These are phyloP conservation scores for Cotesia typhae DNA, from an alignment of 1,140 invertebrate genomes.

Conservation along the genomic window DNA sequence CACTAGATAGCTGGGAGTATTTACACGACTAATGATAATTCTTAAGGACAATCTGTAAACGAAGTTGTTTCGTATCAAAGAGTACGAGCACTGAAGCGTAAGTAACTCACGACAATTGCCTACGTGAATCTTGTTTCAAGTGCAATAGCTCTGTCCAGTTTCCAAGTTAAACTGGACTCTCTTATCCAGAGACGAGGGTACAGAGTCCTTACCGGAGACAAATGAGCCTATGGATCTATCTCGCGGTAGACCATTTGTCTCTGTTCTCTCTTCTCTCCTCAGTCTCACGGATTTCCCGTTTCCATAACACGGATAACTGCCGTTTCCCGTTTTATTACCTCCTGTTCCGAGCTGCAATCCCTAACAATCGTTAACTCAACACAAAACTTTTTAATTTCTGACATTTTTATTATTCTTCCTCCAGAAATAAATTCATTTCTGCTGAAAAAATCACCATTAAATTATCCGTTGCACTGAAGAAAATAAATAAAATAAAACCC, in stretches of 20 bases:
- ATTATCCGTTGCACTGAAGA: too few species aligned
- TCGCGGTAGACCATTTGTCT: slow-evolving; percentile 40
- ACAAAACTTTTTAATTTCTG: too few species aligned
- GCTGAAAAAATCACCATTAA: too few species aligned
- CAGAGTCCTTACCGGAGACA: slow-evolving; percentile 36
- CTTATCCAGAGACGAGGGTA: slow-evolving; percentile 47
- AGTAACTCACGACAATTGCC: slow-evolving; percentile 29
- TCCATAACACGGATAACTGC: not conserved
- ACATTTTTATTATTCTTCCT: too few species aligned
- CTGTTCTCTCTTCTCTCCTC: not conserved
- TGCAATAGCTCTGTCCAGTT: slow-evolving; percentile 37
- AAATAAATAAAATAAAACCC: too few species aligned
- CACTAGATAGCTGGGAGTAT: too few species aligned
- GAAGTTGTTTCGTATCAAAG: too few species aligned
- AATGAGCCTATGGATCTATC: slow-evolving; percentile 40
- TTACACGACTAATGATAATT: too few species aligned
- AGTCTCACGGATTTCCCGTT: slow-evolving; percentile 15
- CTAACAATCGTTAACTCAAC: not conserved
- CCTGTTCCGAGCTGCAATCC: not conserved
- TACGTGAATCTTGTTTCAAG: slow-evolving; percentile 44
- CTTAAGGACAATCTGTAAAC: too few species aligned
- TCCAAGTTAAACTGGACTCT: slow-evolving; percentile 42
- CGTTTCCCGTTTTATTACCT: not conserved
- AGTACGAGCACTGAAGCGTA: slow-evolving; percentile 41
- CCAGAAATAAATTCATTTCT: too few species aligned